These are phyloP conservation scores for Procavia capensis DNA, from an alignment of 2,113 vertebrate species.

Conservation along the genomic window DNA sequence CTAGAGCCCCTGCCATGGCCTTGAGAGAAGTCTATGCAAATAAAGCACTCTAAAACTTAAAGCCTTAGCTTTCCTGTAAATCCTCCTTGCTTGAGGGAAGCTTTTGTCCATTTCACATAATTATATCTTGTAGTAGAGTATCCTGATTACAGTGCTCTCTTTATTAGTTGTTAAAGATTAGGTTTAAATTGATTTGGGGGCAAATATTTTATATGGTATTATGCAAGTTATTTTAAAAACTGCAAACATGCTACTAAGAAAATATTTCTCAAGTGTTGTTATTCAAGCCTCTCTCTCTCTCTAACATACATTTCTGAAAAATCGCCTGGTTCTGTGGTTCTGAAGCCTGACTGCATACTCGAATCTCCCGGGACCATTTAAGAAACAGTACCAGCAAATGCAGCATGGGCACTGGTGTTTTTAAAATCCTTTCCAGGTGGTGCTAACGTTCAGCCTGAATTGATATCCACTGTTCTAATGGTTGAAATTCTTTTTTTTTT, in stretches of 20 bases:
- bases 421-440: conserved; percentile 58
- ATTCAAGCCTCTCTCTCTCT: background rate
- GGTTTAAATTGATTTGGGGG: background rate
- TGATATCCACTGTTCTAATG: conserved; percentile 48
- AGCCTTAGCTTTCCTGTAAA: background rate
- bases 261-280: conserved; percentile 44
- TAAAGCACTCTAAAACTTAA: background rate
- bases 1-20: background rate
- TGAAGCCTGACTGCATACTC: conserved; percentile 39
- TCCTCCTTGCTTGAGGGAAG: background rate
- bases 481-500: conserved; percentile 16
- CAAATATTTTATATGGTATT: background rate
- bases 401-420: background rate
- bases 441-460: conserved; percentile 45
- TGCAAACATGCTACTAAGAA: conserved; percentile 49
- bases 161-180: background rate
- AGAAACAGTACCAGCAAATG: conserved; percentile 30
- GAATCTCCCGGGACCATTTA: conserved; percentile 36
- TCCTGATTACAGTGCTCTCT: background rate
- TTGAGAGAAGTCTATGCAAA: background rate
- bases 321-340: conserved; percentile 36
- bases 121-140: background rate
- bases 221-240: background rate
- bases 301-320: background rate
- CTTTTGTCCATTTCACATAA: background rate